phyloP scores from a whole-genome alignment of 2,113 vertebrate genomes.

The Rutilus rutilus region DNA sequence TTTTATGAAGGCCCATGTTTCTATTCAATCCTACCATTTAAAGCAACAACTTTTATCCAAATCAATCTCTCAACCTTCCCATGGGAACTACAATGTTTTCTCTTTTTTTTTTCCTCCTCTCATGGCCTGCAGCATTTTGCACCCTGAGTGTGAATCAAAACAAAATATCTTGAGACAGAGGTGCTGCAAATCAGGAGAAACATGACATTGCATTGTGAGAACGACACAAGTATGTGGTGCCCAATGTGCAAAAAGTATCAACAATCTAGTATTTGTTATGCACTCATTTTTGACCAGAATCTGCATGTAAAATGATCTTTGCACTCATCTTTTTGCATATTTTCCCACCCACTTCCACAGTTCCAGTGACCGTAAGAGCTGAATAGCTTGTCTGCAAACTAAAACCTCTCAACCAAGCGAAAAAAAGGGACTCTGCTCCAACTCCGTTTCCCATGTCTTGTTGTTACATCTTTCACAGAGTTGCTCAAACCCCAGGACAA shows the following conservation, averaged over 20 bases:
- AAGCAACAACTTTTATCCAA: not conserved
- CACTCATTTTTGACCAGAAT: not conserved
- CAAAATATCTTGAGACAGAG: constrained; percentile 24
- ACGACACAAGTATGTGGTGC: constrained; percentile 20
- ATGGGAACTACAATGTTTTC: constrained; percentile 33
- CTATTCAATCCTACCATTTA: not conserved
- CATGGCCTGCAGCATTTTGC: constrained; percentile 40
- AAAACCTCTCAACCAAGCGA: constrained; percentile 52
- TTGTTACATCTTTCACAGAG: constrained; percentile 45
- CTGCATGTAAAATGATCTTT: not conserved
- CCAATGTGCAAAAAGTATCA: not conserved
- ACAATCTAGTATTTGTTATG: not conserved
- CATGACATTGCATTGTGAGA: constrained; percentile 41
- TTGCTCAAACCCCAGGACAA: constrained; percentile 14
- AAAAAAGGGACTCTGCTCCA: constrained; percentile 36
- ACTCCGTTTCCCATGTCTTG: constrained; percentile 14
- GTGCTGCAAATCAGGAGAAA: constrained; percentile 34
- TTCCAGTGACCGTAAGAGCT: constrained; percentile 13
- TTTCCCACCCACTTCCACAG: not conserved
- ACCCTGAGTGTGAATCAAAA: constrained; percentile 53
- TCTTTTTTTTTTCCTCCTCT: not conserved
- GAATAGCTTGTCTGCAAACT: constrained; percentile 36
- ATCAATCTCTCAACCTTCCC: constrained; percentile 21
- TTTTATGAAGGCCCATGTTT: not conserved
- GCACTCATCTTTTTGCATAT: not conserved